Conservation (phyloP, 1,140 invertebrate species). For the Trachymyrmex septentrionalis region DNA sequence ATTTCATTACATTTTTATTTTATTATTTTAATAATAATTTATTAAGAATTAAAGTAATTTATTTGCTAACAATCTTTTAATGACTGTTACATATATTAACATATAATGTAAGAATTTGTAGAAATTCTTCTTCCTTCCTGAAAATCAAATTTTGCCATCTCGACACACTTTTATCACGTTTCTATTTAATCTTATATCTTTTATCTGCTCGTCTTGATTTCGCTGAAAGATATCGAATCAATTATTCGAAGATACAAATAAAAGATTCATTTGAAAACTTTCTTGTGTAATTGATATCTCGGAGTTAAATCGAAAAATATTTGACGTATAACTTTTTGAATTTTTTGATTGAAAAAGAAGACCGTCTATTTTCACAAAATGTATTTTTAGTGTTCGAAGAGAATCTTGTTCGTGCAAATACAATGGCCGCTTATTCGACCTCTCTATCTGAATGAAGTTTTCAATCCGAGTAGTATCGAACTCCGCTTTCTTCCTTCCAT, state of each 20-base stretch:
- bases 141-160: conserved; percentile 9
- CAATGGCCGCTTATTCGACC: conserved; percentile 9
- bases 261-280: not conserved
- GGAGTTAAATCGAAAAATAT: not conserved
- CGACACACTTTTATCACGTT: not conserved
- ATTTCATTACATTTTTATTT: not conserved
- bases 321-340: conserved; percentile 13
- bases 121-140: not conserved
- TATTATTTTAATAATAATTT: not conserved
- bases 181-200: conserved; percentile 12
- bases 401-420: conserved; percentile 13
- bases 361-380: conserved; percentile 2
- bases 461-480: conserved; percentile 14
- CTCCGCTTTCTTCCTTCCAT: conserved; percentile 52
- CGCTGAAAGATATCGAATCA: not conserved
- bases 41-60: not conserved
- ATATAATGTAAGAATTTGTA: conserved; percentile 3
- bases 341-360: not conserved
- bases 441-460: conserved; percentile 36
- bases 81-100: not conserved
- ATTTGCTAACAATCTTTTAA: not conserved
- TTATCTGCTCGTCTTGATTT: not conserved
- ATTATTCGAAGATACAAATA: not conserved
- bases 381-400: not conserved
- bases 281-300: conserved; percentile 3